phyloP scores from a whole-genome alignment of 2,888 invertebrate genomes.

The Spialia ferax region DNA sequence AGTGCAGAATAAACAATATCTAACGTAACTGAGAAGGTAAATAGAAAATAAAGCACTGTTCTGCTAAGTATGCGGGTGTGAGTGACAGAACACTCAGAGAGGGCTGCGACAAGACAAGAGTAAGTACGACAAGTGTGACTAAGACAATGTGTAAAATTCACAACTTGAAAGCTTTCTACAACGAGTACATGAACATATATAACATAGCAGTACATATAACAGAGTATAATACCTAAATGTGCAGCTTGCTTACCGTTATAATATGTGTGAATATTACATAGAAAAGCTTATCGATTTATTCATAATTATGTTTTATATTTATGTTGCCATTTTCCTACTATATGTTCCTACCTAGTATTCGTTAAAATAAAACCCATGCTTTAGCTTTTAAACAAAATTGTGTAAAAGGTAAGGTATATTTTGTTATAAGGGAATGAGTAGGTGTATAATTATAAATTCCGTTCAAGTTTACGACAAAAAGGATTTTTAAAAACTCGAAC shows the following conservation, averaged over 20 bases:
- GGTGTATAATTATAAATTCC: neutral
- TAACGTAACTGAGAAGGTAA: neutral
- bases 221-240: too few species aligned
- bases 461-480: neutral
- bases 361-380: too few species aligned
- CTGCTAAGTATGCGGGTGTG: slow-evolving; percentile 13
- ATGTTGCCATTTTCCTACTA: too few species aligned
- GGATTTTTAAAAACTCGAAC: neutral
- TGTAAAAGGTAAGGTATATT: too few species aligned
- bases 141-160: slow-evolving; percentile 33
- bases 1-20: neutral
- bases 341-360: too few species aligned
- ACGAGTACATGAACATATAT: neutral
- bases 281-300: too few species aligned
- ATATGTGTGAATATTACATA: too few species aligned
- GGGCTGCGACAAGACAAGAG: slow-evolving; percentile 13
- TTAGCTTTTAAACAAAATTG: too few species aligned
- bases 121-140: slow-evolving; percentile 18
- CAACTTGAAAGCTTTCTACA: slow-evolving; percentile 17
- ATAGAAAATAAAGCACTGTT: neutral
- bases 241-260: too few species aligned
- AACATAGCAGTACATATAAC: too few species aligned
- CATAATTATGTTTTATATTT: too few species aligned
- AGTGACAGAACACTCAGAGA: slow-evolving; percentile 26
- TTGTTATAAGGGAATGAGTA: neutral